These are phyloP conservation scores for Ellobius talpinus DNA, from an alignment of 2,113 vertebrate species.

Conservation along the genomic window DNA sequence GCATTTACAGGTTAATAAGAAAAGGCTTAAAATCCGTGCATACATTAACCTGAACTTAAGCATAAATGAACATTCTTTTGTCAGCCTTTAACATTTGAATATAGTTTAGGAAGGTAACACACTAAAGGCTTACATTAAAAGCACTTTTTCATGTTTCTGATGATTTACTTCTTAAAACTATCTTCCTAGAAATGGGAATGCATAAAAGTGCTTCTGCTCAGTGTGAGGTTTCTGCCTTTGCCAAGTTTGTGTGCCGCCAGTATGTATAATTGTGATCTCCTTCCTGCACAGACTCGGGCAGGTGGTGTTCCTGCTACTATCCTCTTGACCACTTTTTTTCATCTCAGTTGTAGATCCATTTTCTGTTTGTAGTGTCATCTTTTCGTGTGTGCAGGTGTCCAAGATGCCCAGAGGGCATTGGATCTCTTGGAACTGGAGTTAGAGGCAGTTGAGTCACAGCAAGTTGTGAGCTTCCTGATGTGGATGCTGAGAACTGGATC, in stretches of 20 bases:
- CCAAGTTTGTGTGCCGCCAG: background rate
- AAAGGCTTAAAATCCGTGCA: background rate
- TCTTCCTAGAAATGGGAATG: background rate
- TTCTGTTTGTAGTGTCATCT: background rate
- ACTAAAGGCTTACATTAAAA: background rate
- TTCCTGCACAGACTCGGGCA: background rate
- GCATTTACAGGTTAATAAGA: background rate
- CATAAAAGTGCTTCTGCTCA: background rate
- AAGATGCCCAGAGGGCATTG: background rate
- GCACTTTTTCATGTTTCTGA: background rate
- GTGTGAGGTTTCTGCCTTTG: background rate
- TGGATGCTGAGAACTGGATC: background rate
- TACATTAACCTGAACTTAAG: background rate
- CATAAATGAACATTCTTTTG: background rate
- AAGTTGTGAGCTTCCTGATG: background rate
- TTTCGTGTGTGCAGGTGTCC: background rate
- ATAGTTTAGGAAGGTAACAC: background rate
- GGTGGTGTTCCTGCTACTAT: background rate
- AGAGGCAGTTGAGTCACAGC: background rate
- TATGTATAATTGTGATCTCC: background rate
- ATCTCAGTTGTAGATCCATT: background rate
- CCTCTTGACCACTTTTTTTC: background rate
- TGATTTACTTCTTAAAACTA: background rate
- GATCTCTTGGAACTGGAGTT: background rate
- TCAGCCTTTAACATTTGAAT: conserved; percentile 11